A percentile compares a stretch with the other conserved stretches of the same genome.
Conservation (phyloP, 2,888 invertebrate genomes). For the Zelleria hepariella region DNA sequence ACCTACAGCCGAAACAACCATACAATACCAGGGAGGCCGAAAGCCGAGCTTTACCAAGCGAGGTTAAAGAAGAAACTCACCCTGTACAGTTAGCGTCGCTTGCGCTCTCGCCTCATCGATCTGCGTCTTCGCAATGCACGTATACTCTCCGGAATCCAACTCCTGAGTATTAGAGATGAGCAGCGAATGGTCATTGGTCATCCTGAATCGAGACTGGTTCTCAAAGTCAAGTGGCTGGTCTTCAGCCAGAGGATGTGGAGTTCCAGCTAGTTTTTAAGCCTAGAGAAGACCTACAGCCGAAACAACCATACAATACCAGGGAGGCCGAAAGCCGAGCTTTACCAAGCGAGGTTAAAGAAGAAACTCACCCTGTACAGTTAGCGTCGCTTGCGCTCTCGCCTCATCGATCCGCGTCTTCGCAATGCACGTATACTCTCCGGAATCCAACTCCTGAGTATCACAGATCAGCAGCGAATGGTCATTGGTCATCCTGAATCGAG, state of each 20-base stretch:
- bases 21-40: no score
- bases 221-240: conserved; percentile 92
- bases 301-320: no score
- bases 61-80: no score
- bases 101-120: conserved; percentile 88
- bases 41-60: no score
- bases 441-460: conserved; percentile 94
- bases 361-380: conserved; percentile 87
- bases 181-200: conserved; percentile 91
- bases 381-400: conserved; percentile 86
- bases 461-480: conserved; percentile 96
- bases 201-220: conserved; percentile 82
- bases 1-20: no score
- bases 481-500: conserved; percentile 83
- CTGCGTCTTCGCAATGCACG: conserved; percentile 92
- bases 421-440: conserved; percentile 95
- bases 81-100: conserved; percentile 94
- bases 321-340: no score
- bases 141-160: conserved; percentile 95
- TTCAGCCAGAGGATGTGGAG: no score
- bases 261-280: no score
- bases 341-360: no score
- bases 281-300: no score
- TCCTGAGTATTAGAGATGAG: conserved; percentile 95
- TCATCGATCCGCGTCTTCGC: conserved; percentile 92